Conservation (phyloP, 2,113 vertebrate species). For the Nothocercus nigrocapillus region DNA sequence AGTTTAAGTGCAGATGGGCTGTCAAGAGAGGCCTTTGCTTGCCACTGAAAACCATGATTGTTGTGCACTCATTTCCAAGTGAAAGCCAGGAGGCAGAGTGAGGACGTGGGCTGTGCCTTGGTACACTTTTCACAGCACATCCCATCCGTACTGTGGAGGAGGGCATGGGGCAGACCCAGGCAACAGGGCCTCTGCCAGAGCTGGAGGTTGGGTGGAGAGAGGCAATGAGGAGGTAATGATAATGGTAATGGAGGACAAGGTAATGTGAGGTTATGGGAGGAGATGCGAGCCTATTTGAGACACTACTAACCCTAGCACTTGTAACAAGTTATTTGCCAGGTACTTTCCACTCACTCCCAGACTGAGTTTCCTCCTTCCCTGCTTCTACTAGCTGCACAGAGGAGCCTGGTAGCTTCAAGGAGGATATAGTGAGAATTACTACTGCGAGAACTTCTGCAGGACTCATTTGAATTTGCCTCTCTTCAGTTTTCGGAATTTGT, state of each 20-base stretch:
- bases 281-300: background rate
- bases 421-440: background rate
- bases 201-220: accelerated
- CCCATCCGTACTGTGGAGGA: accelerated
- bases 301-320: background rate
- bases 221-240: background rate
- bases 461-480: background rate
- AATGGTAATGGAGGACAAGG: too few relatives aligned
- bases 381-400: background rate
- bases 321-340: background rate
- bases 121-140: background rate
- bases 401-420: background rate
- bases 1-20: background rate
- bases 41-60: background rate
- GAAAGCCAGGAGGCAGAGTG: accelerated
- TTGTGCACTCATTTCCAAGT: accelerated
- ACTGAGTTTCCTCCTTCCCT: background rate
- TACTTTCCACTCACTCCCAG: background rate
- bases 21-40: background rate
- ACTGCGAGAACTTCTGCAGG: accelerated
- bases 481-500: background rate
- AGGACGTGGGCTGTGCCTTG: background rate
- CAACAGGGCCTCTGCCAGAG: background rate
- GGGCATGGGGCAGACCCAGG: background rate
- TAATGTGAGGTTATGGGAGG: too few relatives aligned